Conservation (phyloP, 2,888 invertebrate genomes). For the Mythimna lalbum region DNA sequence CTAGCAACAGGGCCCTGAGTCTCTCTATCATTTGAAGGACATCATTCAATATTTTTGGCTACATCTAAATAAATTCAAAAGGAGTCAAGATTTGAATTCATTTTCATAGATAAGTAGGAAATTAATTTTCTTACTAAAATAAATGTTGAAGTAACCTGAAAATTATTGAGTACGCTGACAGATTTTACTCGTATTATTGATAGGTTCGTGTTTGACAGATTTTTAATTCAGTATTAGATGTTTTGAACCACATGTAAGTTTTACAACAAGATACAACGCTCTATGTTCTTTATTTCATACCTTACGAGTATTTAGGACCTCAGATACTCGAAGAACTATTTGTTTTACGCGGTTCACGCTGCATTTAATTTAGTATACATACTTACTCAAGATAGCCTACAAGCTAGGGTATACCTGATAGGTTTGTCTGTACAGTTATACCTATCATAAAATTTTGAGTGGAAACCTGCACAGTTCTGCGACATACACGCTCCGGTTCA, state of each 20-base stretch:
- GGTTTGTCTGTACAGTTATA: no score
- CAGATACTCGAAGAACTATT: background rate
- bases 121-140: background rate
- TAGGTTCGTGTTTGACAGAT: background rate
- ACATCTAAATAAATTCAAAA: background rate
- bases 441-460: no score
- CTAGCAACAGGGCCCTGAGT: background rate
- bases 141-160: background rate
- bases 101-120: background rate
- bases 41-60: background rate
- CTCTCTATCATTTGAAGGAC: background rate
- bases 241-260: background rate
- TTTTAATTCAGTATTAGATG: no score
- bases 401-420: no score
- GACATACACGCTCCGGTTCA: no score
- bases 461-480: no score
- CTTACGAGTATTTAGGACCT: background rate
- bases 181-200: background rate
- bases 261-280: background rate
- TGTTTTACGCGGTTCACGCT: no score
- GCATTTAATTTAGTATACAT: background rate
- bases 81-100: no score
- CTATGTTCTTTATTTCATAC: background rate
- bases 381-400: background rate
- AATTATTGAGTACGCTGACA: background rate